These are phyloP conservation scores for Sarcophaga subvicina DNA, from an alignment of 2,888 invertebrate species.

Conservation along the genomic window DNA sequence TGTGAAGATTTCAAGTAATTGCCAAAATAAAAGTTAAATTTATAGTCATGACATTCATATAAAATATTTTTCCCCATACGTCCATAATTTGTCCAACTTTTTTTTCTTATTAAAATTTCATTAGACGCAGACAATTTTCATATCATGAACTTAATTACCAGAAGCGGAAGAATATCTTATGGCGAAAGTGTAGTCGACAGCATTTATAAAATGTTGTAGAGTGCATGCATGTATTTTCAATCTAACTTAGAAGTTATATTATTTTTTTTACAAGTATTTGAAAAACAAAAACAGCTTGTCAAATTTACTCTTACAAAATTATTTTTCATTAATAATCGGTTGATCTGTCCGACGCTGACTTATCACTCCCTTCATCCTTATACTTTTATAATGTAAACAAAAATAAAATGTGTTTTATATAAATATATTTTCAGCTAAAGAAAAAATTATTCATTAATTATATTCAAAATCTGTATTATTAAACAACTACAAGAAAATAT, in stretches of 20 bases:
- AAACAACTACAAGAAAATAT: constrained; percentile 64
- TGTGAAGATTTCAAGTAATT: constrained; percentile 27
- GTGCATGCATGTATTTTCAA: constrained; percentile 8
- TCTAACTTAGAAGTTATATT: background rate
- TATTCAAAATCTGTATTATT: constrained; percentile 73
- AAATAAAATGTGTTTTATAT: constrained; percentile 74
- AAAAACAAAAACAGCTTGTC: constrained; percentile 22
- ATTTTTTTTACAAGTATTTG: constrained; percentile 8
- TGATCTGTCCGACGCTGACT: background rate
- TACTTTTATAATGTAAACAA: constrained; percentile 50
- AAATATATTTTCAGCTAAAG: constrained; percentile 65
- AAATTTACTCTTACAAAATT: constrained; percentile 10
- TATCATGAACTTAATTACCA: background rate
- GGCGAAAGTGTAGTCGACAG: constrained; percentile 11
- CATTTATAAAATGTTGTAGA: constrained; percentile 28
- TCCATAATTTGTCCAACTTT: background rate
- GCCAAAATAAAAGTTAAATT: constrained; percentile 34
- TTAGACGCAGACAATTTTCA: background rate
- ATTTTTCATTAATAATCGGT: constrained; percentile 14
- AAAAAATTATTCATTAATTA: constrained; percentile 70
- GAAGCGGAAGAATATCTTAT: background rate
- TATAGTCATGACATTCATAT: constrained; percentile 23
- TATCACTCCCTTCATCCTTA: background rate
- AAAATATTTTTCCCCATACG: background rate
- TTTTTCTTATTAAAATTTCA: background rate